These are phyloP conservation scores for Eupleurogrammus muticus DNA, from an alignment of 2,797 vertebrate species.

Conservation along the genomic window DNA sequence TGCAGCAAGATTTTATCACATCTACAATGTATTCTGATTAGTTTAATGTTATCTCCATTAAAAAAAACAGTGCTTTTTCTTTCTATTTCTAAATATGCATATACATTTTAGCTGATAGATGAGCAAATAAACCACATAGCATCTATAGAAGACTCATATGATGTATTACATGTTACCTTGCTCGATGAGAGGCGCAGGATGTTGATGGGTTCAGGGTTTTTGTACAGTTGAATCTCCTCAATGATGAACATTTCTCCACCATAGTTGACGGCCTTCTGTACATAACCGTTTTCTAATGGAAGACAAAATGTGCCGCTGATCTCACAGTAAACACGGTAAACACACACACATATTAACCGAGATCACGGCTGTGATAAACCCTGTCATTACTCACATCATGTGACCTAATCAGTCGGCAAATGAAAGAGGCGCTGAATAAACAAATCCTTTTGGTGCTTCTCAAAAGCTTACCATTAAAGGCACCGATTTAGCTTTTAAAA, in stretches of 20 bases:
- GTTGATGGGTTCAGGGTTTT: constrained; percentile 67
- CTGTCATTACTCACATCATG: not conserved
- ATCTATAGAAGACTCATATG: not conserved
- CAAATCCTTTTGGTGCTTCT: not conserved
- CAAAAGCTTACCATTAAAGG: not conserved
- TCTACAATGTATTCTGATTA: no score
- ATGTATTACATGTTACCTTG: constrained; percentile 70
- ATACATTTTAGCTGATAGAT: not conserved
- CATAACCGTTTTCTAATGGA: constrained; percentile 81
- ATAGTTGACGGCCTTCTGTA: constrained; percentile 87
- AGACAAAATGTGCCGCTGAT: constrained; percentile 4
- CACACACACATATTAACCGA: not conserved
- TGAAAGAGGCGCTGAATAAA: not conserved
- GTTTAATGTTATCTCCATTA: no score
- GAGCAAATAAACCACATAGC: not conserved
- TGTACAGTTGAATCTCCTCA: constrained; percentile 84
- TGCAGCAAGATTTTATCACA: no score
- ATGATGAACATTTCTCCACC: constrained; percentile 84
- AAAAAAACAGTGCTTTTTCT: no score
- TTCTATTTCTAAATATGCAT: no score
- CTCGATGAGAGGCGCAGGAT: constrained; percentile 79
- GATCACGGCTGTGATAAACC: not conserved
- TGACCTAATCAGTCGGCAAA: not conserved
- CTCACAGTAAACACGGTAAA: not conserved
- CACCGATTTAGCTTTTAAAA: not conserved